phyloP scores from a whole-genome alignment of 2,113 vertebrate genomes.

The Centrocercus urophasianus region DNA sequence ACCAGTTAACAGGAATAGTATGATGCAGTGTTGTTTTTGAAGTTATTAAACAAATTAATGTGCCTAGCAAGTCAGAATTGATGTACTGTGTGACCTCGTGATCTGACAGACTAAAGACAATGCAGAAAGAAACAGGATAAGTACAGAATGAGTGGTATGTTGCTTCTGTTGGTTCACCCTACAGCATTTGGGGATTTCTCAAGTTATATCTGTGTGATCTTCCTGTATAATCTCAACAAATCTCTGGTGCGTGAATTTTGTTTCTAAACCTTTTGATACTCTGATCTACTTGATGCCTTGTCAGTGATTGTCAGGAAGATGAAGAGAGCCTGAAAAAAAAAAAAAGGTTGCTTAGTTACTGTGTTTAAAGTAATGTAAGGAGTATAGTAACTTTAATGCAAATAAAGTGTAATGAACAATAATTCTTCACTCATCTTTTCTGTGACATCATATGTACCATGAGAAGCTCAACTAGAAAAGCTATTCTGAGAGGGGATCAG shows the following conservation, averaged over 20 bases:
- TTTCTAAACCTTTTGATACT: not conserved
- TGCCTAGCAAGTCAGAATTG: not conserved
- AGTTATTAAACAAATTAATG: not conserved
- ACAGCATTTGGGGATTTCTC: not conserved
- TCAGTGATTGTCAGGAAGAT: not conserved
- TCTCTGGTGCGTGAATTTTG: not conserved
- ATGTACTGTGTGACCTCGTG: not conserved
- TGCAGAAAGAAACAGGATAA: not conserved
- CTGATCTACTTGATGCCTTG: not conserved
- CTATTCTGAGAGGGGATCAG: not conserved
- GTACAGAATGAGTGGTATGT: not conserved
- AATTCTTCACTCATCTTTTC: not conserved
- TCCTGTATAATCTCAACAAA: not conserved
- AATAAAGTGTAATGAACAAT: not conserved
- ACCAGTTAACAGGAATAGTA: not conserved
- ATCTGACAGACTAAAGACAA: not conserved
- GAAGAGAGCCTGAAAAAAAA: not conserved
- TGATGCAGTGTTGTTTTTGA: not conserved
- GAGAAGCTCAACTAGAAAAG: not conserved
- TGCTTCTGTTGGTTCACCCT: not conserved
- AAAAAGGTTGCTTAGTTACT: not conserved
- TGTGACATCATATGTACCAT: rapidly evolving
- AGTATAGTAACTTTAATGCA: not conserved
- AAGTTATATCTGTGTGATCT: not conserved
- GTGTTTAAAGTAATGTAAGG: not conserved